Conservation (phyloP, 2,113 vertebrate species). For the Recurvirostra avosetta region DNA sequence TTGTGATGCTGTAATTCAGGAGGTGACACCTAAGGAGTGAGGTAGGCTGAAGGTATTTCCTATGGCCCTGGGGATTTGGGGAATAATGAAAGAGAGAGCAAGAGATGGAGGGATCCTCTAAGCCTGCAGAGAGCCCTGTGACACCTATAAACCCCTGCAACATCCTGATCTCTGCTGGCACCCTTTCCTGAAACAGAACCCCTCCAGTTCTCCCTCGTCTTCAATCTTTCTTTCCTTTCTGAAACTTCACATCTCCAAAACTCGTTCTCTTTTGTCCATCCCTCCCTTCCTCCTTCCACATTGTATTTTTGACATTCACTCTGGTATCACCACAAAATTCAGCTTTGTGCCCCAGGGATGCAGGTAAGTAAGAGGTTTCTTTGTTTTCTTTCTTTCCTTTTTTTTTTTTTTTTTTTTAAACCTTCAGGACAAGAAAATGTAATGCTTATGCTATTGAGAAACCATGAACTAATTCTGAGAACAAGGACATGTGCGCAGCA, state of each 20-base stretch:
- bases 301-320: not conserved
- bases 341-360: not conserved
- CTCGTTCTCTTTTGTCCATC: not conserved
- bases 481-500: not conserved
- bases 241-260: not conserved
- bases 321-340: not conserved
- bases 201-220: not conserved
- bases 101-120: not conserved
- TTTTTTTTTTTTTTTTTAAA: no score
- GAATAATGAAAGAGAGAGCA: not conserved
- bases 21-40: not conserved
- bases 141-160: not conserved
- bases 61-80: not conserved
- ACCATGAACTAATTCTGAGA: not conserved
- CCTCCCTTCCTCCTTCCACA: not conserved
- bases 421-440: not conserved
- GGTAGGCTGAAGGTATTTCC: not conserved
- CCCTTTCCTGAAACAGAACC: not conserved
- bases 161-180: not conserved
- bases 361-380: not conserved
- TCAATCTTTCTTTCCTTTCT: not conserved
- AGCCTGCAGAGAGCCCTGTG: not conserved
- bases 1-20: not conserved
- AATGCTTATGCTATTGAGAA: not conserved
- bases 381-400: accelerated